Evolutionary conservation across 2,797 vertebrate species (phyloP).

Genomic region (Pogonophryne albipinna): DNA sequence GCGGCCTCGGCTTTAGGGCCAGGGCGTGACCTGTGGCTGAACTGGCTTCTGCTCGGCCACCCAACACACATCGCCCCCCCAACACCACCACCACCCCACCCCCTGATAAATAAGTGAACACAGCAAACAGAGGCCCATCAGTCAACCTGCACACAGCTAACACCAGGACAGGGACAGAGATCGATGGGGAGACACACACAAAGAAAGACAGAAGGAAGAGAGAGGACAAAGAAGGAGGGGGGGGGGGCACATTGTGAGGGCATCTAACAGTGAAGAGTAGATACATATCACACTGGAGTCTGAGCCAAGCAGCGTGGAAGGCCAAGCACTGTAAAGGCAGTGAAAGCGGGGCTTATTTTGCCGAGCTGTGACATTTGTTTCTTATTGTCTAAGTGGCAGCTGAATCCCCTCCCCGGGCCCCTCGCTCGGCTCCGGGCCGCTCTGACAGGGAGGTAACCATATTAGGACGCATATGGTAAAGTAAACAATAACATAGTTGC

Average conservation of each 20-base stretch:
- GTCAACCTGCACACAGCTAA: constrained; percentile 74
- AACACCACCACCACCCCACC: background rate
- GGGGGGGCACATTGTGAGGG: constrained; percentile 55
- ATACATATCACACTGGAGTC: constrained; percentile 77
- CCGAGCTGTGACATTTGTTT: constrained; percentile 92
- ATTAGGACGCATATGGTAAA: constrained; percentile 97
- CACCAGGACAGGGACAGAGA: constrained; percentile 70
- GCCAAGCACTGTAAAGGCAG: constrained; percentile 81
- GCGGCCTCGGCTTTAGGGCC: constrained; percentile 28
- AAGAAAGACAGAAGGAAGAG: constrained; percentile 61
- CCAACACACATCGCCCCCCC: background rate
- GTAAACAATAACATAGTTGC: constrained; percentile 99
- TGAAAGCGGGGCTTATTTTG: constrained; percentile 84
- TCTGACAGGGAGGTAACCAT: constrained; percentile 94
- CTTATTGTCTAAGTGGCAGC: constrained; percentile 94
- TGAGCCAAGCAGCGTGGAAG: constrained; percentile 67
- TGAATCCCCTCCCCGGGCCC: constrained; percentile 90
- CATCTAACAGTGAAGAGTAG: constrained; percentile 67
- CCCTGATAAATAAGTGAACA: constrained; percentile 81
- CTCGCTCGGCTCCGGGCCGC: constrained; percentile 82
- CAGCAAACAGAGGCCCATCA: constrained; percentile 78
- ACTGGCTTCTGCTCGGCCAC: constrained; percentile 58
- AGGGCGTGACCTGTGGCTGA: constrained; percentile 75
- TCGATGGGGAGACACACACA: constrained; percentile 73
- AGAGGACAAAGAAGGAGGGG: constrained; percentile 14